A percentile compares a stretch with the other conserved stretches of the same genome.
Conservation (phyloP, 2,888 invertebrate species). For the Sthenelais limicola region DNA sequence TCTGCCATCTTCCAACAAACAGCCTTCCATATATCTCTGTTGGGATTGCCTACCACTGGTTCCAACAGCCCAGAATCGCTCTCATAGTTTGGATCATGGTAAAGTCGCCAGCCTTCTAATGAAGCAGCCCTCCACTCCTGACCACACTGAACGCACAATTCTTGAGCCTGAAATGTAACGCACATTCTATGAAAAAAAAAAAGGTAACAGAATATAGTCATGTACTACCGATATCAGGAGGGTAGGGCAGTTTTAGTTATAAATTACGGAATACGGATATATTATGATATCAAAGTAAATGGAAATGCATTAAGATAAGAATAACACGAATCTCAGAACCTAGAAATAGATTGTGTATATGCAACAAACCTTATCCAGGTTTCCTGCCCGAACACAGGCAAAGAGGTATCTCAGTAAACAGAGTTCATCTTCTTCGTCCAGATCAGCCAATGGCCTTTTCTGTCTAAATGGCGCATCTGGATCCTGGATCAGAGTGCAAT, state of each 20-base stretch:
- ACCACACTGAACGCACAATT: slow-evolving; percentile 87
- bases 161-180: slow-evolving; percentile 77
- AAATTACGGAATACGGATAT: too few species aligned
- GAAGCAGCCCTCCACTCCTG: slow-evolving; percentile 94
- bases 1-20: slow-evolving; percentile 76
- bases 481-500: too few species aligned
- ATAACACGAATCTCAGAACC: too few species aligned
- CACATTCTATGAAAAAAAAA: too few species aligned
- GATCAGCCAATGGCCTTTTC: slow-evolving; percentile 84
- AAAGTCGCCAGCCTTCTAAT: slow-evolving; percentile 90
- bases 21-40: slow-evolving; percentile 77
- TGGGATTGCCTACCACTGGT: slow-evolving; percentile 86
- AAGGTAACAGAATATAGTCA: too few species aligned
- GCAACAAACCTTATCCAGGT: slow-evolving; percentile 84
- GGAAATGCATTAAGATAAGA: too few species aligned
- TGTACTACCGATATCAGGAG: too few species aligned
- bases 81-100: slow-evolving; percentile 86
- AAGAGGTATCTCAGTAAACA: slow-evolving; percentile 79
- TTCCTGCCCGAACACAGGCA: slow-evolving; percentile 86
- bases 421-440: slow-evolving; percentile 86
- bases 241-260: too few species aligned
- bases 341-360: too few species aligned
- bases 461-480: slow-evolving; percentile 91
- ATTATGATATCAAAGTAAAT: too few species aligned
- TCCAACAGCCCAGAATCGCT: slow-evolving; percentile 67